Base-by-base conservation (phyloP, 2,888 invertebrate species). In the Zaprionus lineosus region DNA sequence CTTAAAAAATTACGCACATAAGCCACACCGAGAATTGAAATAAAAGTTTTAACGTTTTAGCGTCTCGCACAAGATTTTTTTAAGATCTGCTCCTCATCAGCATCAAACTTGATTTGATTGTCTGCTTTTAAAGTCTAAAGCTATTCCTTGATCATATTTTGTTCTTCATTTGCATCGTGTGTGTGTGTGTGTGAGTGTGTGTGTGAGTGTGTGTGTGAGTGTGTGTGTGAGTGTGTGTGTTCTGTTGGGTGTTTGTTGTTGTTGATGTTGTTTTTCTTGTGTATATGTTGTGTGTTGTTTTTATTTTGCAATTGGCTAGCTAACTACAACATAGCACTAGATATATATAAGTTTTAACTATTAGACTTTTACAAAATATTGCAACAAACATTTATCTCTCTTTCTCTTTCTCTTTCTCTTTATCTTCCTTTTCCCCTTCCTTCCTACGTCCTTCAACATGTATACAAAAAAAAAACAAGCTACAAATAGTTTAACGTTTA, bases 401-500 rank as follows among this genome's bases (percentile, higher is more conserved):
- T 37, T 12, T 33, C 46, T 12, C 6, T 26, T 6, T 33, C 21
- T 46, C 33, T 40, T 12, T 19, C 11, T 26, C 34, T 36, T 15
- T 36, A 28, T 41, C 15, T 28, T 12, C 14, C 14, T 2, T 21
- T 31, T 21, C 8, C 34, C 18, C 37, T 40, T 74, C 51, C 62
- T 70, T 70, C 69, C 73, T 70, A 21, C 7, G 7, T 21, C 3
- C 12, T 12, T 15, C 9, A 4, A 37, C 19, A 58, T 40, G 9
- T n/a, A 21, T 3, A 21, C n/a, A n/a, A n/a, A 14, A 24, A 70
- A 70, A 52, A 72, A 84, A 72, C 61, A 81, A 81, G 84, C 82
- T 84, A 84, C 60, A 82, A 77, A 74, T 78, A 82, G 84, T 70
- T 63, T 74, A 84, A 78, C 78, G 62, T 73, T 77, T 73, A 76